These are phyloP conservation scores for Oceanodroma tethys DNA, from an alignment of 2,113 vertebrate species.

Conservation along the genomic window DNA sequence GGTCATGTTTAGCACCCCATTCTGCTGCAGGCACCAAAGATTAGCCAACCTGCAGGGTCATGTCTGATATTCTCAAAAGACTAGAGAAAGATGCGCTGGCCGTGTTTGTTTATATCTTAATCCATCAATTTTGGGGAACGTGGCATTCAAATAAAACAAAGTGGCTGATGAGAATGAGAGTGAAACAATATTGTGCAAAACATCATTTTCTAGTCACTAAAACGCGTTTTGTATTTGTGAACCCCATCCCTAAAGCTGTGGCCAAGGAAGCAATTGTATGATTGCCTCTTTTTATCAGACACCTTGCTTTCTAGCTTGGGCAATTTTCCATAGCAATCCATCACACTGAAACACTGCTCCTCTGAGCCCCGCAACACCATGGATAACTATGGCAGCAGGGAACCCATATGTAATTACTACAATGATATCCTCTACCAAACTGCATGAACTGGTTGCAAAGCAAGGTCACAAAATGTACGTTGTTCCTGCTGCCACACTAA, in stretches of 20 bases:
- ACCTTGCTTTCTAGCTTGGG: neutral
- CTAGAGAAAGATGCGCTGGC: neutral
- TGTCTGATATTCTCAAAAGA: neutral
- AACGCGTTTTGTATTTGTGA: rapidly evolving
- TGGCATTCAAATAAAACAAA: neutral
- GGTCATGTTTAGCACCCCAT: neutral
- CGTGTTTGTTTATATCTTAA: neutral
- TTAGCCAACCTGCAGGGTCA: neutral
- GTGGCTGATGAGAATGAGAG: neutral
- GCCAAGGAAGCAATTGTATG: neutral
- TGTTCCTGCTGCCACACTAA: neutral
- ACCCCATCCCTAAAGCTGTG: neutral
- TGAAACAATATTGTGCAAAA: neutral
- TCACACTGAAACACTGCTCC: slow-evolving; percentile 3
- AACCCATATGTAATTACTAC: slow-evolving; percentile 25
- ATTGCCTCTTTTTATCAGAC: neutral
- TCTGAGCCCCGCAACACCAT: neutral
- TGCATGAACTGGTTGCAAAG: neutral
- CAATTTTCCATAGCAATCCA: slow-evolving; percentile 22
- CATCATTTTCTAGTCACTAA: neutral
- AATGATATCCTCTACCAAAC: slow-evolving; percentile 9
- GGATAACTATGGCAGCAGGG: slow-evolving; percentile 13
- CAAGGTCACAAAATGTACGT: slow-evolving; percentile 5
- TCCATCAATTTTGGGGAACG: neutral
- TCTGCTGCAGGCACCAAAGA: neutral